Evolutionary conservation across 2,113 vertebrate species (phyloP), one percentile per base, ranked within the genome.

Genomic region (Heterochromis multidens): DNA sequence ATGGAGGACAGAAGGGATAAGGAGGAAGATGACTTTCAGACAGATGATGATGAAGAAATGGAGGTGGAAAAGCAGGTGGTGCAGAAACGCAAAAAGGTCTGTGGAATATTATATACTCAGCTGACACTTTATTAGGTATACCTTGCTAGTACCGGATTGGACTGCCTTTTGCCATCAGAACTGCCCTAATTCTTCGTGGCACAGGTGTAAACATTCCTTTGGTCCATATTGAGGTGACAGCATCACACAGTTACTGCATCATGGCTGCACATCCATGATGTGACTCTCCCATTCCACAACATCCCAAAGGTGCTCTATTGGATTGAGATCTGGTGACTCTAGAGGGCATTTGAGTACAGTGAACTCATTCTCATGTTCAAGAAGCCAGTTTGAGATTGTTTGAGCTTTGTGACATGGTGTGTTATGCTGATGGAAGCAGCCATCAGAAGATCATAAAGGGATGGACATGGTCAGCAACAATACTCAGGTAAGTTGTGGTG

Each of bases 41-140:
- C 95, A 1, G 96, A 95, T 72, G 93, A 95, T 4, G 95, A 95
- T 1, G 94, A 96, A 2, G 89, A 92, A 40, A 96, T 95, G 92
- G 95, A 96, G 52, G 88, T 94, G 54, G 93, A 95, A 7, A 90
- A 83, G 57, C 91, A 90, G 67, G 80, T 5, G 2, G 17, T 19
- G 6, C 92, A 90, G 86, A 97, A 96, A 90, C 96, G 96, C 40
- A 96, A 94, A 87, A 97, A 96, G 94, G 96, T 96, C 2, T 77
- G 87, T 79, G 10, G 19, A 35, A 46, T 46, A 61, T 29, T 29
- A 52, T 72, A 52, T 9, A 72, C 16, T 49, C 1, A 0, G 40
- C 3, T 29, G 65, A 46, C 65, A 19, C 9, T 49, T 72, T 70
- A 17, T 70, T 46, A 70, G 40, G 14, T 19, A 70, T 23, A 19